phyloP scores from a whole-genome alignment of 35 echinoderm and acorn worm genomes.

The Acanthaster planci region DNA sequence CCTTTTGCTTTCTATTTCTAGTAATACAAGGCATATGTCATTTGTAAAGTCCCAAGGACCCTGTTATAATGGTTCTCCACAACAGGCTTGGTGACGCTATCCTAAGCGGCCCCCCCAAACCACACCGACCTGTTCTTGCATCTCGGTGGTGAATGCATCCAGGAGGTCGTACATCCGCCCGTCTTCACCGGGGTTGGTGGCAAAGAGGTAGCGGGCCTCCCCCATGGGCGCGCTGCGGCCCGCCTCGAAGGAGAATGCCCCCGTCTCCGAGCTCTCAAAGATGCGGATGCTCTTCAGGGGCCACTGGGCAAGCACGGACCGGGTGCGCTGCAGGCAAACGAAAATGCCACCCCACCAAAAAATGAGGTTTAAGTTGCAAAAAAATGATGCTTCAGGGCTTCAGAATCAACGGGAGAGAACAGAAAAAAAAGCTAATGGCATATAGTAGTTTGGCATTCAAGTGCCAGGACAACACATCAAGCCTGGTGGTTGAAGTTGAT shows the following conservation, averaged over 20 bases:
- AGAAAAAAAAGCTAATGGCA: too few species aligned
- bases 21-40: too few species aligned
- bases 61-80: too few species aligned
- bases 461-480: too few species aligned
- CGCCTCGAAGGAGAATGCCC: slow-evolving; percentile 83
- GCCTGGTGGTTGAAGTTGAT: too few species aligned
- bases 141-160: slow-evolving; percentile 75
- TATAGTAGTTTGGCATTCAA: too few species aligned
- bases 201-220: slow-evolving; percentile 73
- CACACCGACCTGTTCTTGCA: slow-evolving; percentile 50
- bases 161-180: slow-evolving; percentile 85
- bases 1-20: too few species aligned
- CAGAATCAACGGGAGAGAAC: background rate
- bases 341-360: background rate
- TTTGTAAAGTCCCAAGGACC: too few species aligned
- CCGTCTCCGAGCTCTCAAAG: slow-evolving; percentile 97
- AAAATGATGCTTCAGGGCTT: background rate
- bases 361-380: background rate
- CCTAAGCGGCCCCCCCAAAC: too few species aligned
- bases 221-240: slow-evolving; percentile 94
- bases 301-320: slow-evolving; percentile 84
- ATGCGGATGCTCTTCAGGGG: slow-evolving; percentile 88
- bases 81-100: too few species aligned
- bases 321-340: slow-evolving; percentile 60
- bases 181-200: slow-evolving; percentile 66